Conservation (phyloP, 1,140 invertebrate genomes). For the Lethrus apterus region DNA sequence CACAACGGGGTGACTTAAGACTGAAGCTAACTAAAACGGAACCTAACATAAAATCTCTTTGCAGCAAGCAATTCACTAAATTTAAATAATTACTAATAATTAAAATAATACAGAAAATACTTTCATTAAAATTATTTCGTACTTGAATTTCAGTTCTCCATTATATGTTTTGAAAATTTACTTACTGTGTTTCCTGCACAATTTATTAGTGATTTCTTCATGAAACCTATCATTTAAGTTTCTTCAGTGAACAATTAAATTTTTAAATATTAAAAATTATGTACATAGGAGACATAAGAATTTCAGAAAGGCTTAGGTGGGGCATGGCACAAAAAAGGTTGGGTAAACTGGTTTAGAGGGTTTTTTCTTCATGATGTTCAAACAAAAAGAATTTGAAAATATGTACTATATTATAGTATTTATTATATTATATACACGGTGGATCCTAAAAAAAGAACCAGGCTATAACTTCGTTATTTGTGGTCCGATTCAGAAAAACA, state of each 20-base stretch:
- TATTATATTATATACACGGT: no score
- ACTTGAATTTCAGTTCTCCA: conserved; percentile 29
- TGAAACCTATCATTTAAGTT: conserved; percentile 27
- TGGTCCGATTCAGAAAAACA: no score
- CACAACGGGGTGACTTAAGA: conserved; percentile 22
- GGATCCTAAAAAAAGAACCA: no score
- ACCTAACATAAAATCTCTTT: conserved; percentile 10
- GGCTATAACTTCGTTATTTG: no score
- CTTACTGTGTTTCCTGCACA: conserved; percentile 25
- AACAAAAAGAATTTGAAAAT: no score
- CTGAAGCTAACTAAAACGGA: conserved; percentile 16
- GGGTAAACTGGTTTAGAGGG: no score
- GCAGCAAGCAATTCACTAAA: neutral
- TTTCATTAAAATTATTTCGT: conserved; percentile 15
- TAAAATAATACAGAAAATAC: conserved; percentile 22
- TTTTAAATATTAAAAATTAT: conserved; percentile 22
- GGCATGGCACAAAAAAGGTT: no score
- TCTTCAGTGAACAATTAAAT: conserved; percentile 28
- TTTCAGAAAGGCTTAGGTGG: no score
- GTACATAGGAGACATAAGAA: conserved; percentile 13
- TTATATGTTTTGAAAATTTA: conserved; percentile 20
- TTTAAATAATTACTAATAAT: no score
- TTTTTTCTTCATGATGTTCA: no score
- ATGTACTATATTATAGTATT: no score
- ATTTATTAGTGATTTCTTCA: conserved; percentile 30